Evolutionary conservation across 2,113 vertebrate genomes (phyloP).

Genomic region (Notothenia rossii): DNA sequence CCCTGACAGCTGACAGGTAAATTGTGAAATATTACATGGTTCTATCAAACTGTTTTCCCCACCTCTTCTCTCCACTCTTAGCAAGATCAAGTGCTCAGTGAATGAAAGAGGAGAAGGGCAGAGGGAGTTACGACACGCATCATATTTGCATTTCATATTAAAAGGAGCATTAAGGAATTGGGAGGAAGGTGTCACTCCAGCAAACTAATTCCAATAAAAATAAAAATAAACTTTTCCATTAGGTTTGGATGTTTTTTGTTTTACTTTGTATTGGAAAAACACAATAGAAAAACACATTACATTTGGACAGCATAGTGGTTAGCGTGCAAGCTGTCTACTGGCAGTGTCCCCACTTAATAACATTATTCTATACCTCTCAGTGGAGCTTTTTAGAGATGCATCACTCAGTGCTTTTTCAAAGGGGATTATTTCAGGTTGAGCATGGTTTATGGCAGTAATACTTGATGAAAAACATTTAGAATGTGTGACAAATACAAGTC

Average conservation of each 20-base stretch:
- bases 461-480: constrained; percentile 23
- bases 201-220: not conserved
- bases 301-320: constrained; percentile 9
- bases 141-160: constrained; percentile 40
- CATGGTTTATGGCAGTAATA: constrained; percentile 25
- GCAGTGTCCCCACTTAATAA: constrained; percentile 27
- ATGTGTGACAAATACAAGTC: constrained; percentile 24
- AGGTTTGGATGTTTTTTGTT: too few relatives aligned
- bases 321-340: constrained; percentile 17
- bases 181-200: not conserved
- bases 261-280: too few relatives aligned
- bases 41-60: constrained; percentile 61
- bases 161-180: not conserved
- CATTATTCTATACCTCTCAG: constrained; percentile 26
- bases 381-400: constrained; percentile 15
- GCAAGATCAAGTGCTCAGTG: constrained; percentile 36
- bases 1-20: constrained; percentile 72
- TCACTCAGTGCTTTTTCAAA: constrained; percentile 36
- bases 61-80: constrained; percentile 15
- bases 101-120: constrained; percentile 31
- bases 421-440: constrained; percentile 27
- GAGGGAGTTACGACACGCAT: not conserved
- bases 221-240: too few relatives aligned
- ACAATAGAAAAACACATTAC: too few relatives aligned
- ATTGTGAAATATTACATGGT: constrained; percentile 68